Percentiles rank a stretch among this genome's conserved stretches.
Evolutionary conservation across 2,113 vertebrate genomes (phyloP).

Genomic region (Serilophus lunatus): DNA sequence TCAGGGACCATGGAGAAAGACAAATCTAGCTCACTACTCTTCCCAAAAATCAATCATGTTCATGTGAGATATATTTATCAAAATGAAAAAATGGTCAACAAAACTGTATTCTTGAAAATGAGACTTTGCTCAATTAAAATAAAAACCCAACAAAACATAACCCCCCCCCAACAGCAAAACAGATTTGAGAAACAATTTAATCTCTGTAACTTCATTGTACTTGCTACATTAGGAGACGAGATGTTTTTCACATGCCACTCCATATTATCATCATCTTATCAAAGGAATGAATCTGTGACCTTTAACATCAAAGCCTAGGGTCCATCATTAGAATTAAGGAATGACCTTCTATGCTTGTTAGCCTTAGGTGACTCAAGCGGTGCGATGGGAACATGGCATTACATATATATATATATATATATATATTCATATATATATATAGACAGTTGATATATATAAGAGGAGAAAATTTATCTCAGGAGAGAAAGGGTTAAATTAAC

Average conservation of each 20-base stretch:
- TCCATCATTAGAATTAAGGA: not conserved
- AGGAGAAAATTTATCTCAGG: not conserved
- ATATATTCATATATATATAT: not conserved
- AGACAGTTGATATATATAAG: too few species aligned
- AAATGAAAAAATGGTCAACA: not conserved
- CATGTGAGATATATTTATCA: not conserved
- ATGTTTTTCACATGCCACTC: not conserved
- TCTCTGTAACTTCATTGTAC: not conserved
- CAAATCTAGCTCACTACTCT: not conserved
- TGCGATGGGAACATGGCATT: not conserved
- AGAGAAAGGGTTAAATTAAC: slow-evolving; percentile 31
- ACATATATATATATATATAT: not conserved
- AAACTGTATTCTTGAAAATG: not conserved
- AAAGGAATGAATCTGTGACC: not conserved
- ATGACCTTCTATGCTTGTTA: not conserved
- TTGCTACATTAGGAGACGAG: not conserved
- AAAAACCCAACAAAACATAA: not conserved
- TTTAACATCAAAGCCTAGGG: slow-evolving; percentile 7
- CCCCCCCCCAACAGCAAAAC: not conserved
- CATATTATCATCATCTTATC: not conserved
- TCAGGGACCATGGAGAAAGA: not conserved
- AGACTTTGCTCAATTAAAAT: not conserved
- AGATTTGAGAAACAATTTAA: not conserved
- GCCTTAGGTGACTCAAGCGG: not conserved
- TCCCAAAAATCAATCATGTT: not conserved